Evolutionary conservation across 2,113 vertebrate species (phyloP), one percentile per base, ranked within the genome.

Genomic region (Crotalus tigris): DNA sequence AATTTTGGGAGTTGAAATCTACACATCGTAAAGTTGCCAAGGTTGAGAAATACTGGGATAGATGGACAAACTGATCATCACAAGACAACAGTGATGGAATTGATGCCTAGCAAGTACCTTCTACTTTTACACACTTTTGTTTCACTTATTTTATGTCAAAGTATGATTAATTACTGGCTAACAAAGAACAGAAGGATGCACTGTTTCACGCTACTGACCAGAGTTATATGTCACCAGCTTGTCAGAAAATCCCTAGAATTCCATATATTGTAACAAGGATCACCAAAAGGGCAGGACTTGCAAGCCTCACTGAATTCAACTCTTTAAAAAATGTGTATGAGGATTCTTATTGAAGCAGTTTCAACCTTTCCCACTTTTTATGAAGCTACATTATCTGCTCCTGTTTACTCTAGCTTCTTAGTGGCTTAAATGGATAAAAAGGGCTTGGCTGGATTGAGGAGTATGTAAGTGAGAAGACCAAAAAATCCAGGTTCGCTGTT

Each of bases 261-360:
- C 97, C 96, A 95, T 97, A 96, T 95, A 96, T 97, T 96, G 96
- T 96, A 92, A 53, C 90, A 95, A 96, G 96, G 97, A 97, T 95
- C 93, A 95, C 94, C 86, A 85, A 92, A 88, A 95, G 97, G 97
- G 93, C 97, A 96, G 44, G 61, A 75, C 54, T 94, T 96, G 94
- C 92, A 94, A 94, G 95, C 94, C 85, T 39, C 92, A 54, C 13
- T 5, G 64, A 54, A 91, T 95, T 89, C 94, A 95, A 94, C 96
- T 86, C 26, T 29, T 89, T 94, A 92, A 58, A 11, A 44, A 90
- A 94, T 92, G 61, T 33, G 33, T 86, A 95, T 93, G 94, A 94
- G n/a, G 91, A 95, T 96, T 95, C 94, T 94, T 86, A 49, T 89
- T 89, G 21, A 90, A 94, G 85, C 87, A 57, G 64, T 88, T 49